Evolutionary conservation across 1,140 invertebrate species (phyloP).

Genomic region (Paralvinella palmiformis): DNA sequence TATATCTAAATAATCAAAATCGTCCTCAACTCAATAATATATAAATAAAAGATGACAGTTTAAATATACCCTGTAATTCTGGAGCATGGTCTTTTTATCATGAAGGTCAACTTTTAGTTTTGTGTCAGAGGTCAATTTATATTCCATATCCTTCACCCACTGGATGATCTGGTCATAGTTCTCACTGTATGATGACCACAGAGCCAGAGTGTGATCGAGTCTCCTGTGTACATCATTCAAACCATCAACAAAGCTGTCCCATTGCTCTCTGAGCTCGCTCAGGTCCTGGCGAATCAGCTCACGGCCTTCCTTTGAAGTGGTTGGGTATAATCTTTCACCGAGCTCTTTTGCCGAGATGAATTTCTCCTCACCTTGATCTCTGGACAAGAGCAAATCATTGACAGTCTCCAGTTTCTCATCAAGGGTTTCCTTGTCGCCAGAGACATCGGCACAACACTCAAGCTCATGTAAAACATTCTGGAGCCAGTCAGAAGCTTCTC

Average conservation of each 20-base stretch:
- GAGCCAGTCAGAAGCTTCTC: not conserved
- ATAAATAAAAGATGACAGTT: too few relatives aligned
- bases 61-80: conserved; percentile 88
- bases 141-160: conserved; percentile 88
- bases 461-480: not conserved
- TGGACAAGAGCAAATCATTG: conserved; percentile 11
- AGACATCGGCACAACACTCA: conserved; percentile 17
- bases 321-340: conserved; percentile 79
- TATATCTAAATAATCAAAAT: too few relatives aligned
- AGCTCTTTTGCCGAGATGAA: conserved; percentile 75
- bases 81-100: conserved; percentile 88
- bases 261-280: conserved; percentile 69
- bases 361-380: not conserved
- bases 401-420: conserved; percentile 58
- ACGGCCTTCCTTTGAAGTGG: conserved; percentile 76
- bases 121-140: conserved; percentile 80
- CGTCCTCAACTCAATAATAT: too few relatives aligned
- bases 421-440: conserved; percentile 60
- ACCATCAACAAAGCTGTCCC: conserved; percentile 76
- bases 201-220: conserved; percentile 62
- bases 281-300: conserved; percentile 77
- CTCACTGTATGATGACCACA: conserved; percentile 46
- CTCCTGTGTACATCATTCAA: conserved; percentile 79
- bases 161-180: conserved; percentile 73
- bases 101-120: conserved; percentile 83